Evolutionary conservation across 37 sponge, comb jelly and placozoan species (phyloP).

Genomic region (Geodia barretti): DNA sequence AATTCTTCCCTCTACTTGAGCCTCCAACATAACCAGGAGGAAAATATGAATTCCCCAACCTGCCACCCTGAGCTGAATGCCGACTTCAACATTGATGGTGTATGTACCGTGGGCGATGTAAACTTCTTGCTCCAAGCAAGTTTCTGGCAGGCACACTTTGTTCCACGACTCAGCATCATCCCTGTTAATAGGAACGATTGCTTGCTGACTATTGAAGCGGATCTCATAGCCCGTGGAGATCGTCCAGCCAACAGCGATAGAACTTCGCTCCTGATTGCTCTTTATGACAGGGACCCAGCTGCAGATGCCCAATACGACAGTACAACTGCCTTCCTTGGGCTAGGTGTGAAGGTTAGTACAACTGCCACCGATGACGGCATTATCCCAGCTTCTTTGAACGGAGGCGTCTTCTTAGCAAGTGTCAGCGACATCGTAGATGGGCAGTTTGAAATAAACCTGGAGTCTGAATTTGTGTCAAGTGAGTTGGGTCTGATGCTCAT

Average conservation of each 20-base stretch:
- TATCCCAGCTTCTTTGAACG: slow-evolving; percentile 29
- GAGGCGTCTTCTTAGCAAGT: slow-evolving; percentile 42
- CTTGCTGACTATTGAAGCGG: slow-evolving; percentile 47
- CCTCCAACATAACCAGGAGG: not conserved
- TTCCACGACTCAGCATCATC: slow-evolving; percentile 8
- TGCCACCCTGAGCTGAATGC: not conserved
- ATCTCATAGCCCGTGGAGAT: slow-evolving; percentile 35
- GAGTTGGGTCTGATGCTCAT: slow-evolving; percentile 39
- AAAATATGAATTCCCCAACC: not conserved
- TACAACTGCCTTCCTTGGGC: slow-evolving; percentile 1
- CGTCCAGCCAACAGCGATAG: not conserved
- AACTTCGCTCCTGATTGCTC: slow-evolving; percentile 36
- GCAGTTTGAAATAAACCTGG: not conserved
- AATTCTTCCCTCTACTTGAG: not conserved
- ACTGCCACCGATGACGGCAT: not conserved
- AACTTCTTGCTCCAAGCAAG: slow-evolving; percentile 44
- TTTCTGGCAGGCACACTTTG: slow-evolving; percentile 53
- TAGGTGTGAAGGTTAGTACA: slow-evolving; percentile 12
- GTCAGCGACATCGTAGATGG: not conserved
- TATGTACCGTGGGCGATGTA: slow-evolving; percentile 49
- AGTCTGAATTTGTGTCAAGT: slow-evolving; percentile 13
- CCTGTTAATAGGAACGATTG: slow-evolving; percentile 46
- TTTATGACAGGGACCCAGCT: slow-evolving; percentile 37
- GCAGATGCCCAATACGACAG: slow-evolving; percentile 40
- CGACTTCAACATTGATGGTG: slow-evolving; percentile 58